A percentile compares a stretch with the other conserved stretches of the same genome.
Conservation (phyloP, 2,888 invertebrate genomes). For the Dicyrtomina minuta region DNA sequence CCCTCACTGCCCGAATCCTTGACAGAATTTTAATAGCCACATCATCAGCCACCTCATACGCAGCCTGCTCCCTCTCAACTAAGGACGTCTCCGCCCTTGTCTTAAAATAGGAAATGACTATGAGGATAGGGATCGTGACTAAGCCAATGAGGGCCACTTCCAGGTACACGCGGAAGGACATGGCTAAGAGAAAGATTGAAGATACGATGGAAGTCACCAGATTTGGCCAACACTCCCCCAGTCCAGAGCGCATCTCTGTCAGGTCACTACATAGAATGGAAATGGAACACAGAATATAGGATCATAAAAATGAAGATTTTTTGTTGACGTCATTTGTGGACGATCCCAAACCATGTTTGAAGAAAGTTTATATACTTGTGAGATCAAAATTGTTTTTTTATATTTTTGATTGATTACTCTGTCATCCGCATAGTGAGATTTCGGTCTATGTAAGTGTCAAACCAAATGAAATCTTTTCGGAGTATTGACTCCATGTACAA, state of each 20-base stretch:
- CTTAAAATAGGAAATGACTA: constrained; percentile 28
- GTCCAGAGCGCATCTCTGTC: constrained; percentile 40
- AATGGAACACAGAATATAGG: not conserved
- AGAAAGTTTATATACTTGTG: no score
- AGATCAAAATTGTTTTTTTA: no score
- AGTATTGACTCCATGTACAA: constrained; percentile 39
- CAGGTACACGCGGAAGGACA: no score
- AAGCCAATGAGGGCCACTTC: no score
- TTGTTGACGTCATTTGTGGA: no score
- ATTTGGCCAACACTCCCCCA: constrained; percentile 39
- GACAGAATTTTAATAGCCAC: constrained; percentile 36
- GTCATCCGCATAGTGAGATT: constrained; percentile 40
- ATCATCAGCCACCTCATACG: constrained; percentile 15
- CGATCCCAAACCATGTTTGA: no score
- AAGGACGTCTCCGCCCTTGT: constrained; percentile 24
- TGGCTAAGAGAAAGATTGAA: no score
- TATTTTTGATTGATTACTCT: no score
- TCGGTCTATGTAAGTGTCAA: constrained; percentile 37
- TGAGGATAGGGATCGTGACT: constrained; percentile 5
- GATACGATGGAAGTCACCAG: constrained; percentile 25
- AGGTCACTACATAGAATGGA: no score
- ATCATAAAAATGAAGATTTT: no score
- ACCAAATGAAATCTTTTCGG: constrained; percentile 44
- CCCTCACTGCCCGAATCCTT: constrained; percentile 43
- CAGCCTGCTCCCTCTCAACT: not conserved